Base-by-base conservation (phyloP, 1,140 invertebrate genomes). In the Magallana ariakensis region DNA sequence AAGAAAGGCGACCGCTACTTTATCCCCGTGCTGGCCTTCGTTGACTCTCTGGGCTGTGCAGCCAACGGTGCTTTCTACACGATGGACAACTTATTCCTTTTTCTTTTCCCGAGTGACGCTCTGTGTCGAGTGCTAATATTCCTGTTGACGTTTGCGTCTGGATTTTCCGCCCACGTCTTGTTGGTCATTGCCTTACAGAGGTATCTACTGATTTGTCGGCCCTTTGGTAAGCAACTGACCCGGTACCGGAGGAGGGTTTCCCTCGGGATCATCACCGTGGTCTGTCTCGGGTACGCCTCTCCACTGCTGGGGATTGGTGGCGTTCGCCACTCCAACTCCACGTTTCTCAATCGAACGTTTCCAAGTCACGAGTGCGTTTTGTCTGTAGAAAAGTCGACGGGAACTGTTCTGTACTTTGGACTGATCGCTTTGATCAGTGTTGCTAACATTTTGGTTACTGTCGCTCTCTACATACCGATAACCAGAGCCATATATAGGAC, bases 1-100 rank as follows among this genome's bases (percentile, higher is more conserved):
- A 70, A 70, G 16, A 83, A 58, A 55, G 57, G 62, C 1, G 85
- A 86, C 33, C 80, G 85, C 0, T 86, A 83, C 53, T 86, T 86
- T 16, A 62, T 86, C 1, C 80, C 85, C 13, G 55, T 83, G 7
- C 15, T 86, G 15, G 85, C 85, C 5, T 58, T 83, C 56, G 58
- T 83, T n/a, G 85, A 86, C 55, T 66, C 58, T 15, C 0, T 83
- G 80, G 81, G 80, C 6, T 83, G 80, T 82, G n/a, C 66, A 19
- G 33, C 58, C 13, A 83, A 58, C 22, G n/a, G 80, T 9, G 46
- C 57, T 1, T 83, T 60, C 57, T 83, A 60, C n/a, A 55, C 75
- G 11, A 83, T 33, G 22, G 85, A 83, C 16, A 86, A 86, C 53
- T 19, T 33, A 13, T 83, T 66, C 53, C 75, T 66, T 11, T 58